These are phyloP conservation scores for Urocyon cinereoargenteus DNA, from an alignment of 2,797 vertebrate species.

Conservation along the genomic window DNA sequence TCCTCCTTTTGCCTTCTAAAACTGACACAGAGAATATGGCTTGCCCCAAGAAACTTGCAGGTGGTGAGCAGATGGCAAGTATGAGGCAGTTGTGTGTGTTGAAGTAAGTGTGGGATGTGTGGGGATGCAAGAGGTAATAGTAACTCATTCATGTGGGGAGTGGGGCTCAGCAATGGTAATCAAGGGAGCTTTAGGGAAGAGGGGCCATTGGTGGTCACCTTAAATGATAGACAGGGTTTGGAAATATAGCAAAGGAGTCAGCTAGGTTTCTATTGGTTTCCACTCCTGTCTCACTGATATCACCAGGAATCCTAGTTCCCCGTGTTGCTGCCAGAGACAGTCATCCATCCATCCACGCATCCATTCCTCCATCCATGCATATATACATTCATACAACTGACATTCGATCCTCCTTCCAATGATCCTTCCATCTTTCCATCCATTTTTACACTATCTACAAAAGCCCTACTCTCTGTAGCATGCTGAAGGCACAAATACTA, in stretches of 20 bases:
- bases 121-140: not conserved
- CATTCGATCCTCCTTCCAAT: not conserved
- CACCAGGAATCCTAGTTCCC: constrained; percentile 2
- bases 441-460: not conserved
- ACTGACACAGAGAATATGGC: not conserved
- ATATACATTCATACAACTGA: not conserved
- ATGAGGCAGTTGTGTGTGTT: not conserved
- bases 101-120: not conserved
- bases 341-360: not conserved
- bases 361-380: not conserved
- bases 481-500: not conserved
- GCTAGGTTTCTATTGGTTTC: not conserved
- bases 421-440: not conserved
- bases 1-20: not conserved
- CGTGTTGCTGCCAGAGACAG: not conserved
- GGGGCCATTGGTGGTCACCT: not conserved
- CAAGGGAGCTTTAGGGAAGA: not conserved
- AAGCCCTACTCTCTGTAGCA: not conserved
- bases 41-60: not conserved
- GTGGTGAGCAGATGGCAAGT: not conserved
- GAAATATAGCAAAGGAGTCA: not conserved
- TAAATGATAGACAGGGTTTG: not conserved
- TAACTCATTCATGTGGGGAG: not conserved
- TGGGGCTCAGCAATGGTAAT: not conserved
- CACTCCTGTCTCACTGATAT: not conserved